Evolutionary conservation across 2,888 invertebrate genomes (phyloP), one percentile per base, ranked within the genome.

Genomic region (Hirudinaria manillensis): DNA sequence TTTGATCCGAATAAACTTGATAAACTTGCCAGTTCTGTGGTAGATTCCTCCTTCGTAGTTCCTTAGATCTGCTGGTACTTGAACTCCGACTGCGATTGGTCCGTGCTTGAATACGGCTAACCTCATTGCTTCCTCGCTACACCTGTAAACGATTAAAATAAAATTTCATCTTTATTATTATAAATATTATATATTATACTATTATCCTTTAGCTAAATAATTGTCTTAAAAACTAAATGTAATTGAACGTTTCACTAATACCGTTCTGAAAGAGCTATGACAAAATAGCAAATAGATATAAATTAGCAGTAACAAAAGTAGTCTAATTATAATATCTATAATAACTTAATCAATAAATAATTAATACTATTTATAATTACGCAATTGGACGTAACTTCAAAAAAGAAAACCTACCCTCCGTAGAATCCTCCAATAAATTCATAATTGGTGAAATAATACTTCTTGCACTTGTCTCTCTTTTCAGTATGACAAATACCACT

Each of bases 361-460:
- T n/a, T n/a, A n/a, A n/a, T n/a, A n/a, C n/a, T n/a, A n/a, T n/a
- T n/a, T n/a, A n/a, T n/a, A n/a, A n/a, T n/a, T n/a, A n/a, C n/a
- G n/a, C n/a, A n/a, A n/a, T n/a, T n/a, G n/a, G 13, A 1, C 19
- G 10, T 65, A 7, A 65, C 65, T 19, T 3, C 13, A 19, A 27
- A 24, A 36, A 70, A n/a, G 34, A 34, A 2, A 53, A 82, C 83
- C 81, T 80, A 85, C 84, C 82, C 86, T 70, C 86, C 87, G 80
- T 85, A 87, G 79, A 82, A 87, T 45, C 87, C 88, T 51, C 88
- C 88, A 51, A 88, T 82, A 80, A 88, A 88, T 73, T 82, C 78
- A 80, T 88, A 88, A 67, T 82, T 79, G 4, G 86, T 84, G 27
- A 86, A 83, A 80, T 86, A 87, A 77, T 83, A 83, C 13, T 87